phyloP scores from a whole-genome alignment of 2,888 invertebrate genomes.

The Drosophila formosana region DNA sequence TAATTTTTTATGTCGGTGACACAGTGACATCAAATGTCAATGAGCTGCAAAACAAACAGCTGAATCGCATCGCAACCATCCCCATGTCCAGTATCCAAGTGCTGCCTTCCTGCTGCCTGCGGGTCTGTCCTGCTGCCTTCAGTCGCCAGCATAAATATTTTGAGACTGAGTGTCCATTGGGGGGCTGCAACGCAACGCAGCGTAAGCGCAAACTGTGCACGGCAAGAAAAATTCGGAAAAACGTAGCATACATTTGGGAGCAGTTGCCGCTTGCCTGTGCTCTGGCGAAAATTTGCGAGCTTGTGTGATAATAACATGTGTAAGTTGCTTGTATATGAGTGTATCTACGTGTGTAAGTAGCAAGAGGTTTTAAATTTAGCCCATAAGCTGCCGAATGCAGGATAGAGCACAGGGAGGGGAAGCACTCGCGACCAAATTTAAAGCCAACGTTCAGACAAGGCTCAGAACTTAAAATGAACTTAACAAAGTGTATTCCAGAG shows the following conservation, averaged over 20 bases:
- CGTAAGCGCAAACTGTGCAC: slow-evolving; percentile 36
- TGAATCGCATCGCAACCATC: slow-evolving; percentile 18
- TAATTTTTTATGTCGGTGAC: slow-evolving; percentile 79
- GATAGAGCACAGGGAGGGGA: background rate
- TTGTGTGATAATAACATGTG: slow-evolving; percentile 80
- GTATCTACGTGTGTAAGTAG: slow-evolving; percentile 38
- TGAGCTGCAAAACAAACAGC: slow-evolving; percentile 78
- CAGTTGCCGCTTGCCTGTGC: slow-evolving; percentile 49
- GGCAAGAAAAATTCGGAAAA: slow-evolving; percentile 68
- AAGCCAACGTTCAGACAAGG: slow-evolving; percentile 52
- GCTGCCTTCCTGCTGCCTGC: slow-evolving; percentile 18
- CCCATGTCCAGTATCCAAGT: slow-evolving; percentile 18
- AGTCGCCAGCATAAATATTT: slow-evolving; percentile 63
- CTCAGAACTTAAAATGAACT: slow-evolving; percentile 72
- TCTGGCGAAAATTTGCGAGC: slow-evolving; percentile 78
- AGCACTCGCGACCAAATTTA: slow-evolving; percentile 42
- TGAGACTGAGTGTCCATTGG: slow-evolving; percentile 70
- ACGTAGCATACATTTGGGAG: slow-evolving; percentile 77
- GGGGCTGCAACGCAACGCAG: slow-evolving; percentile 41
- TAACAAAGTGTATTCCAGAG: slow-evolving; percentile 47
- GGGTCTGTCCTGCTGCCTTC: background rate
- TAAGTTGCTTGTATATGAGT: slow-evolving; percentile 67
- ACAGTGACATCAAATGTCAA: slow-evolving; percentile 81
- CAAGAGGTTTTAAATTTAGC: slow-evolving; percentile 68
- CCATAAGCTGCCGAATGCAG: slow-evolving; percentile 60